Evolutionary conservation across 2,113 vertebrate genomes (phyloP).

Genomic region (Lota lota): DNA sequence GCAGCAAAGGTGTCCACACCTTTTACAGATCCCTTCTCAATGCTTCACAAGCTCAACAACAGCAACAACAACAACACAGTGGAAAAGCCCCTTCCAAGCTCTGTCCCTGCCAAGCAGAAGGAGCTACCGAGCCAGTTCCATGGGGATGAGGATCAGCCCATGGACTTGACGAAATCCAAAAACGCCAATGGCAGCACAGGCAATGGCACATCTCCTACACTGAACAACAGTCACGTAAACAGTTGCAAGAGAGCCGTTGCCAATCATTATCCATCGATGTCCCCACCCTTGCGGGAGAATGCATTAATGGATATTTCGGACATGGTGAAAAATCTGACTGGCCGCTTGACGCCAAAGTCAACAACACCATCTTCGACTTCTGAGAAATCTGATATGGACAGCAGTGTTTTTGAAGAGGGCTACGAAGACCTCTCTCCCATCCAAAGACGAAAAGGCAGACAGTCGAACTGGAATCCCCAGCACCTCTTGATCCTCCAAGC

Average conservation of each 20-base stretch:
- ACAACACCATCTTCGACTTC: constrained; percentile 93
- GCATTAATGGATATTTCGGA: constrained; percentile 99
- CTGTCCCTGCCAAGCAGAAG: constrained; percentile 79
- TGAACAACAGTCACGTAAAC: constrained; percentile 50
- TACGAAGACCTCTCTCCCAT: constrained; percentile 92
- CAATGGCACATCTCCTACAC: constrained; percentile 34
- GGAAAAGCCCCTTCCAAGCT: constrained; percentile 82
- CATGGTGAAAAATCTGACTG: constrained; percentile 98
- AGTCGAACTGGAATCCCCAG: constrained; percentile 99
- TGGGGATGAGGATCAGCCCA: constrained; percentile 91
- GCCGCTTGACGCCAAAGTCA: constrained; percentile 95
- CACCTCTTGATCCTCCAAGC: constrained; percentile 97
- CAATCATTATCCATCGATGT: constrained; percentile 73
- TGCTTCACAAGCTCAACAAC: constrained; percentile 94
- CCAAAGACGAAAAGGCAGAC: constrained; percentile 95
- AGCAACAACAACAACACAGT: constrained; percentile 85
- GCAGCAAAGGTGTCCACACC: constrained; percentile 88
- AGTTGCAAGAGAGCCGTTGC: constrained; percentile 69
- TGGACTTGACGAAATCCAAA: constrained; percentile 97
- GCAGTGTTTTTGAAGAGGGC: constrained; percentile 92
- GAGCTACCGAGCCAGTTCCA: constrained; percentile 84
- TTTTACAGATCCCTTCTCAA: constrained; percentile 88
- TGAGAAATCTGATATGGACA: constrained; percentile 92
- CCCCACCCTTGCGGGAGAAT: constrained; percentile 88
- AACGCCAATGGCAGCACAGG: constrained; percentile 64